Base-by-base conservation (phyloP, 2,797 vertebrate genomes). In the Eulemur coronatus region DNA sequence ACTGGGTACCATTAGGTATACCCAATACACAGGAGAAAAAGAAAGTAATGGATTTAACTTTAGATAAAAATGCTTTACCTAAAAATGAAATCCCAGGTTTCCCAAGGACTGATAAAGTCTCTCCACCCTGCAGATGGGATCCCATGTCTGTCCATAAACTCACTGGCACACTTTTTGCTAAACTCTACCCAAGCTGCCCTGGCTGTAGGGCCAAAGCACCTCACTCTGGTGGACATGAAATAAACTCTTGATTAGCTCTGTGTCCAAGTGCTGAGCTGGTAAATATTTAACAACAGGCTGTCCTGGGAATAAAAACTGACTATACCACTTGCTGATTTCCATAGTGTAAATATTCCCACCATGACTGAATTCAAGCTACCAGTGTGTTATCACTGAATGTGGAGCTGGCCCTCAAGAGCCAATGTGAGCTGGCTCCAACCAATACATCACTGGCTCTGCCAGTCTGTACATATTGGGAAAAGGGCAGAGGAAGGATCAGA, bases 61-160 rank as follows among this genome's bases (percentile, higher is more conserved):
- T 48, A 12, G 24, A 30, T 2, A 35, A 48, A 18, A 85, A 50
- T 17, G 9, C 20, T 2, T 65, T 97, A 99, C 99, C 98, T 98
- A 97, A 97, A 98, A 97, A 99, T 99, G 98, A 99, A 99, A 90
- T 86, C 94, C 96, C 99, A 99, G 96, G 99, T 99, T 38, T 99
- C 98, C 95, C 99, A 97, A 0, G 99, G 96, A 97, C 98, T 98
- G 0, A 98, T 99, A 98, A 99, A 99, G 90, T 99, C 98, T 97
- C 98, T 98, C 98, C 99, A 99, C 24, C 99, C 98, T 0, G 99
- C 99, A 0, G 99, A 99, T 79, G 99, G 99, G 87, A 99, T 99
- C 57, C 98, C 97, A 72, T 99, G 99, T 0, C 99, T 98, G 67
- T 99, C 98, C 99, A 99, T 99, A 97, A 99, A 99, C 91, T 99